Evolutionary conservation across 2,797 vertebrate genomes (phyloP), one percentile per base, ranked within the genome.

Genomic region (Phrynocephalus vlangalii): DNA sequence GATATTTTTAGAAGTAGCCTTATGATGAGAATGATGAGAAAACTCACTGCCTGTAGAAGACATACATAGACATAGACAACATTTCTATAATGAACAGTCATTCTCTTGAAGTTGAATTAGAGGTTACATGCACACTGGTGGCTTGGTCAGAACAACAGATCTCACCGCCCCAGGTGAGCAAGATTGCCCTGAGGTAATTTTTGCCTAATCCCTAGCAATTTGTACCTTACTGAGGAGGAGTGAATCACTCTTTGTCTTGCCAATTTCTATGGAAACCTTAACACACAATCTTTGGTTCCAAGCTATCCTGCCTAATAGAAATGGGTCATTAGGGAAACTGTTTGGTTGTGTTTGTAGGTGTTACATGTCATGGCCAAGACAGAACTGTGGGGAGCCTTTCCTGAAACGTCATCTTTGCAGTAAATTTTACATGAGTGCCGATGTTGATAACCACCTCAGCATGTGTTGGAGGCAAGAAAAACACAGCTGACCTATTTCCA

Each of bases 51-150:
- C 5, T 56, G 13, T 56, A 56, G 52, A 56, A 56, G 52, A 56
- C 52, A 56, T 50, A 28, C 26, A 73, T 16, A 93, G 85, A 5
- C 48, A 22, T 6, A 75, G 87, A 78, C 79, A 56, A 11, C 85
- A 38, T 63, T 60, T 20, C 85, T 75, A 70, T 79, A 86, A 86
- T 15, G 56, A 33, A 89, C 73, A 85, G 38, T 30, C 50, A 70
- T 80, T 90, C 38, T 86, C 50, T 18, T 38, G n/a, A 85, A 89
- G 50, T 80, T 89, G 72, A 91, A 83, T 66, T 82, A 84, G 2
- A 85, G 63, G 87, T 81, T 86, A 81, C 10, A 81, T 81, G 76
- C 71, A 76, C 63, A 50, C 71, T 87, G 82, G 79, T 82, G 38
- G 26, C 38, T 86, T 80, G 52, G 28, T 11, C 86, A 33, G 44